Percentiles rank a stretch among this genome's conserved stretches.
Evolutionary conservation across 2,113 vertebrate species (phyloP).

Genomic region (Sinocyclocheilus anshuiensis): DNA sequence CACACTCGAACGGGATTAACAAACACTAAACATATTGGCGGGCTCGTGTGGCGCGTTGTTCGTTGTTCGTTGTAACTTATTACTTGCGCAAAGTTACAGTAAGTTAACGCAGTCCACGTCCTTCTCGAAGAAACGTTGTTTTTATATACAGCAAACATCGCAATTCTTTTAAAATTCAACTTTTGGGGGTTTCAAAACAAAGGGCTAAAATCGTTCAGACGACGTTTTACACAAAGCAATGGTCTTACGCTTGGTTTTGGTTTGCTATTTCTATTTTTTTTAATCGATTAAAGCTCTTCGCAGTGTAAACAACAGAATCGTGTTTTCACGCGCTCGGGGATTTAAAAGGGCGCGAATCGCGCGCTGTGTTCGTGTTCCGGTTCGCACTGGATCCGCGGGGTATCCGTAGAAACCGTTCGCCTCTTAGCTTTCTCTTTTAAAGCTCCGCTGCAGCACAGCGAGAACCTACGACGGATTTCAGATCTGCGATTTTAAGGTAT

Average conservation of each 20-base stretch:
- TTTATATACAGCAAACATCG: neutral
- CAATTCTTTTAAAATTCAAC: rapidly evolving
- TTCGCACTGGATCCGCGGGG: conserved; percentile 48
- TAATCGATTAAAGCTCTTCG: neutral
- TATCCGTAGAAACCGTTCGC: conserved; percentile 52
- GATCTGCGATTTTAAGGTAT: neutral
- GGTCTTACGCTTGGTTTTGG: too few species aligned
- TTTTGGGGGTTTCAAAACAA: neutral
- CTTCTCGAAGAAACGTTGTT: neutral
- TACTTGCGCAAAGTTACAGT: neutral
- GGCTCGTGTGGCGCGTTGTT: neutral
- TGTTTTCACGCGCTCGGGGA: conserved; percentile 39
- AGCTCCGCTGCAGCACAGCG: neutral
- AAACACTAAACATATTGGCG: conserved; percentile 19
- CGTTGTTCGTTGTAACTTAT: neutral
- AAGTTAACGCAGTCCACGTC: neutral
- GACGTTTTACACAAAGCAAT: too few species aligned
- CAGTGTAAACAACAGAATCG: conserved; percentile 50
- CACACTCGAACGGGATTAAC: neutral
- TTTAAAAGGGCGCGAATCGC: conserved; percentile 74
- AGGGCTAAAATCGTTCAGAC: neutral
- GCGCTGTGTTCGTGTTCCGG: conserved; percentile 40
- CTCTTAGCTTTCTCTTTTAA: conserved; percentile 28
- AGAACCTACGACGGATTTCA: neutral
- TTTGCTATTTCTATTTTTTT: neutral